A percentile compares a stretch with the other conserved stretches of the same genome.
Evolutionary conservation across 2,113 vertebrate genomes (phyloP).

Genomic region (Pollachius pollachius): DNA sequence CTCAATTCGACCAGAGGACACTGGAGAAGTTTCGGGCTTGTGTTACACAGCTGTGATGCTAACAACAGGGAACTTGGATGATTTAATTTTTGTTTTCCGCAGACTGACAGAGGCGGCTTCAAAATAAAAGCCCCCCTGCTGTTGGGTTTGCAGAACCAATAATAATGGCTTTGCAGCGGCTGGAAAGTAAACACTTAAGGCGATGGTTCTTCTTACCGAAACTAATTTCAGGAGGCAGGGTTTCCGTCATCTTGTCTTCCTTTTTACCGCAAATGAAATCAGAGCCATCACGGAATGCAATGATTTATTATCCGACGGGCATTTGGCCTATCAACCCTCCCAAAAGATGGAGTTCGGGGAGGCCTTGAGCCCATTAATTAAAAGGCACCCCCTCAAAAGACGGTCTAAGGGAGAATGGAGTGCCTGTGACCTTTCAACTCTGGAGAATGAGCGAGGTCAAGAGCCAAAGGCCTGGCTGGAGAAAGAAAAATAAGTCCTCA

Average conservation of each 20-base stretch:
- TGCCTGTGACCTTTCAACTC: slow-evolving; percentile 54
- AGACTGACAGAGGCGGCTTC: too few species aligned
- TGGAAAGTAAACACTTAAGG: too few species aligned
- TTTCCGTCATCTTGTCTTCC: neutral
- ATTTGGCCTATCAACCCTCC: slow-evolving; percentile 33
- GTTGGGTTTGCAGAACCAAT: too few species aligned
- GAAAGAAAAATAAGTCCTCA: slow-evolving; percentile 17
- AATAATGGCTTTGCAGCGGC: too few species aligned
- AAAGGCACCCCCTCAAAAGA: slow-evolving; percentile 50
- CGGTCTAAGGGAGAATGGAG: slow-evolving; percentile 35
- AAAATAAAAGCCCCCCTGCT: too few species aligned
- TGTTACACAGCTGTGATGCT: too few species aligned
- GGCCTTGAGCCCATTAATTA: slow-evolving; percentile 37
- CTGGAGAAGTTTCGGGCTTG: neutral
- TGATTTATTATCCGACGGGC: slow-evolving; percentile 20
- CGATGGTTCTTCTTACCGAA: too few species aligned
- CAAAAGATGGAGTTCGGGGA: slow-evolving; percentile 40
- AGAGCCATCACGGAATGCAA: neutral
- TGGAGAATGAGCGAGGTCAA: slow-evolving; percentile 64
- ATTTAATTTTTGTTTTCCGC: too few species aligned
- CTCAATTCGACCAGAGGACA: neutral
- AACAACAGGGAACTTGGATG: too few species aligned
- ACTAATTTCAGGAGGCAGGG: too few species aligned
- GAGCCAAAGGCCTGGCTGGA: slow-evolving; percentile 40
- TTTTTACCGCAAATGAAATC: slow-evolving; percentile 26